phyloP scores from a whole-genome alignment of 1,140 invertebrate species.

The Sweltsa coloradensis region DNA sequence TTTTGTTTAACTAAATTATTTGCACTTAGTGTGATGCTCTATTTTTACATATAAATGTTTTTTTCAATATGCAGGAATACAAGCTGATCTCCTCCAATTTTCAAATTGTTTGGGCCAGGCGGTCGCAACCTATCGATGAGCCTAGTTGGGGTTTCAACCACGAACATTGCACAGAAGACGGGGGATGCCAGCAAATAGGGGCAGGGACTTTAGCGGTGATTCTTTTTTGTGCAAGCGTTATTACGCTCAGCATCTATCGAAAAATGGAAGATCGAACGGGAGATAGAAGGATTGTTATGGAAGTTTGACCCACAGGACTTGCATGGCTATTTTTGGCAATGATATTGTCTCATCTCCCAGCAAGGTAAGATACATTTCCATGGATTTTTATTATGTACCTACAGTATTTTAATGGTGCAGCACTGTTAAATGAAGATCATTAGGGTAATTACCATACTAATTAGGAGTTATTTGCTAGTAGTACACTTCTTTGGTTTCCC shows the following conservation, averaged over 20 bases:
- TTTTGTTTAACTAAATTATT: no score
- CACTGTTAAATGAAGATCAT: no score
- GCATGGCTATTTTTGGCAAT: conserved; percentile 53
- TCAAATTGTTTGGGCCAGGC: conserved; percentile 71
- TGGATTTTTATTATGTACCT: no score
- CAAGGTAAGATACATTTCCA: conserved; percentile 56
- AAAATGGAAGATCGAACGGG: conserved; percentile 97
- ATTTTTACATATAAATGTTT: no score
- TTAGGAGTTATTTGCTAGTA: conserved; percentile 2
- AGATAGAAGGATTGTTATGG: conserved; percentile 93
- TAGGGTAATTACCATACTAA: conserved; percentile 3
- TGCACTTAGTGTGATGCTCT: conserved; percentile 6
- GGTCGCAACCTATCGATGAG: conserved; percentile 72
- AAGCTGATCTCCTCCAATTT: conserved; percentile 42
- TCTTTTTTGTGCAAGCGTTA: conserved; percentile 63
- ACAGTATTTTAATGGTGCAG: no score
- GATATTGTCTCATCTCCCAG: conserved; percentile 68
- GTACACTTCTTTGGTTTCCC: conserved; percentile 11
- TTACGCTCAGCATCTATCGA: conserved; percentile 77
- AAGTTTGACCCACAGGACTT: conserved; percentile 85
- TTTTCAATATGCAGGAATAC: conserved; percentile 56
- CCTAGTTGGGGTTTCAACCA: conserved; percentile 87
- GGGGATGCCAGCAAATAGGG: conserved; percentile 61
- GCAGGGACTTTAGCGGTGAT: conserved; percentile 62
- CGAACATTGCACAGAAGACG: conserved; percentile 65